Conservation (phyloP, 2,888 invertebrate genomes). For the Lagria hirta region DNA sequence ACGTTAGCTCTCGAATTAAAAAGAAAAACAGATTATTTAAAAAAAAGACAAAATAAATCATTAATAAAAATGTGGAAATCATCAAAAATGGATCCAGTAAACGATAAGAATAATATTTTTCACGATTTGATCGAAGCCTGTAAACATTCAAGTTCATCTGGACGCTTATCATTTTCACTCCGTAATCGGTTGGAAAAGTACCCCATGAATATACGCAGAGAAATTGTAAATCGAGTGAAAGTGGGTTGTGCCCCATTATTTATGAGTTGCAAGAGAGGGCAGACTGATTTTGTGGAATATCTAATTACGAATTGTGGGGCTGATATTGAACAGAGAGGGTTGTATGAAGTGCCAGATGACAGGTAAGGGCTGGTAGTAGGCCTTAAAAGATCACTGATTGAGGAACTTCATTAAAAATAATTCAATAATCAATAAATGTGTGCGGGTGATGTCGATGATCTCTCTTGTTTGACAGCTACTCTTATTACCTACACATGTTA, state of each 20-base stretch:
- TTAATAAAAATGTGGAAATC: constrained; percentile 46
- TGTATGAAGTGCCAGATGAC: constrained; percentile 83
- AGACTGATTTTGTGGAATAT: constrained; percentile 82
- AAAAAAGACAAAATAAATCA: constrained; percentile 12
- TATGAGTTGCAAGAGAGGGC: constrained; percentile 75
- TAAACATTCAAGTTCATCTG: constrained; percentile 68
- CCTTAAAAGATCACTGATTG: too few relatives aligned
- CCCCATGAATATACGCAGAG: constrained; percentile 63
- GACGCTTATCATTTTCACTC: constrained; percentile 61
- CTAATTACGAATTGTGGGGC: constrained; percentile 79
- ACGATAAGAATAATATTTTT: constrained; percentile 58
- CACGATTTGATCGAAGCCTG: constrained; percentile 68
- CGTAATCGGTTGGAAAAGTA: constrained; percentile 61
- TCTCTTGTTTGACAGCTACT: too few relatives aligned
- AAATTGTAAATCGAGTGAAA: constrained; percentile 68
- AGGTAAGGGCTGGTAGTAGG: too few relatives aligned
- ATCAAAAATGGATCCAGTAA: constrained; percentile 45
- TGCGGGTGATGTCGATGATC: too few relatives aligned
- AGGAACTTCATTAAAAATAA: too few relatives aligned
- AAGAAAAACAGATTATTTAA: constrained; percentile 30
- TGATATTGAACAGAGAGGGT: constrained; percentile 82
- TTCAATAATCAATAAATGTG: too few relatives aligned
- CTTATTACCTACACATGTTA: too few relatives aligned
- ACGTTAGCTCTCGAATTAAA: too few relatives aligned
- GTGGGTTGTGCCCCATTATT: constrained; percentile 83